phyloP scores from a whole-genome alignment of 2,888 invertebrate species.

The Tetragonisca angustula region DNA sequence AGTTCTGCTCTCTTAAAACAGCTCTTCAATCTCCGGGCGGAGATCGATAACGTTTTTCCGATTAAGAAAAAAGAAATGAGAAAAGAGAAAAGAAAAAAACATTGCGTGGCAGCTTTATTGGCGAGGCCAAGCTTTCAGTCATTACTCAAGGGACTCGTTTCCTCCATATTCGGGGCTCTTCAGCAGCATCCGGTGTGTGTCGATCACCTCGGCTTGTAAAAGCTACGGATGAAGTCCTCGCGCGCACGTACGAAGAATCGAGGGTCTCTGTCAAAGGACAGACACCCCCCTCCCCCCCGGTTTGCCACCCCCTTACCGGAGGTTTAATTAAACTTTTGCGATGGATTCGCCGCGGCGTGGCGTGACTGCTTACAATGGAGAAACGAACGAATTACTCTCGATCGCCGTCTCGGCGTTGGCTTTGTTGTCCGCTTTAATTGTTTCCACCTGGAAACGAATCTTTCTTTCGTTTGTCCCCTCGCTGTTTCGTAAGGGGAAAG shows the following conservation, averaged over 20 bases:
- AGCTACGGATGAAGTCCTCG: not conserved
- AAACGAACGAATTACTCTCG: conserved; percentile 68
- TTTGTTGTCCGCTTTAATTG: conserved; percentile 66
- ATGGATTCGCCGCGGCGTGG: conserved; percentile 43
- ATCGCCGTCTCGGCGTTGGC: conserved; percentile 50
- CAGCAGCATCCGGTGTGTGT: no score
- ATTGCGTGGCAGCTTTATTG: not conserved
- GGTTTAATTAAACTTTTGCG: conserved; percentile 70
- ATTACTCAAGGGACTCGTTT: not conserved
- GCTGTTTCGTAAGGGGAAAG: not conserved
- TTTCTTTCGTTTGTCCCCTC: conserved; percentile 26
- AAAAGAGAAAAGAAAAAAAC: no score
- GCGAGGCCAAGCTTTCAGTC: not conserved
- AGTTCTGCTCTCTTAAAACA: not conserved
- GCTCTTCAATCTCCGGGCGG: no score
- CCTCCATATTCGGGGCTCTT: not conserved
- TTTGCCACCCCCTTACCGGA: conserved; percentile 27
- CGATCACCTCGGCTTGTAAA: conserved; percentile 10
- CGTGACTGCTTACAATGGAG: conserved; percentile 47
- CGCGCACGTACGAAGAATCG: not conserved
- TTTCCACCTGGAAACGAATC: conserved; percentile 52
- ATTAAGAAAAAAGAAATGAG: no score
- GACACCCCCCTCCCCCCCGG: not conserved
- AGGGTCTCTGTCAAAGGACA: not conserved
- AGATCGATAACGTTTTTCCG: not conserved